A percentile compares a stretch with the other conserved stretches of the same genome.
Conservation (phyloP, 2,797 vertebrate species). For the Sylvia borin region DNA sequence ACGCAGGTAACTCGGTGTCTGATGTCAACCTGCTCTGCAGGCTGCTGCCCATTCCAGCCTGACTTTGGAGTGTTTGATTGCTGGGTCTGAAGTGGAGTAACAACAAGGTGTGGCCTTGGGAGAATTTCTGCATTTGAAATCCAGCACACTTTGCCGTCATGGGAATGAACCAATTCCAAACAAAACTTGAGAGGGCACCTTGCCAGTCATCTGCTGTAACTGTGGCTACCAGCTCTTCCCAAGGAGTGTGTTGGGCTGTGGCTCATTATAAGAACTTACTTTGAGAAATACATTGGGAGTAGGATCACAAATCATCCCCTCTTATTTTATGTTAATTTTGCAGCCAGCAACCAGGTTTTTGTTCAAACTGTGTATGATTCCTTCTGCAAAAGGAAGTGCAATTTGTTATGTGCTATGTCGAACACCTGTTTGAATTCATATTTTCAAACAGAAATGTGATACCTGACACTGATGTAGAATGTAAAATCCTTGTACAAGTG, state of each 20-base stretch:
- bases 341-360: background rate
- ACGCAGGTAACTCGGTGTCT: background rate
- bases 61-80: conserved; percentile 35
- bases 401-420: background rate
- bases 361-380: background rate
- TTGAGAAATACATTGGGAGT: background rate
- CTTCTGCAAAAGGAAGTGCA: background rate
- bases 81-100: background rate
- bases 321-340: background rate
- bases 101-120: background rate
- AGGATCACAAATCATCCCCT: background rate
- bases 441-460: background rate
- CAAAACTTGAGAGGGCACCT: background rate
- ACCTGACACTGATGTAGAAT: background rate
- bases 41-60: conserved; percentile 3
- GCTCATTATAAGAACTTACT: background rate
- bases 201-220: background rate
- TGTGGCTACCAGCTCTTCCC: background rate
- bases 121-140: background rate
- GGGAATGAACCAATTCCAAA: conserved; percentile 33
- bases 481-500: background rate
- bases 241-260: background rate
- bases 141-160: background rate
- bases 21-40: conserved; percentile 24
- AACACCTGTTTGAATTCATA: background rate